Base-by-base conservation (phyloP, 2,888 invertebrate species). In the Eupithecia abbreviata region DNA sequence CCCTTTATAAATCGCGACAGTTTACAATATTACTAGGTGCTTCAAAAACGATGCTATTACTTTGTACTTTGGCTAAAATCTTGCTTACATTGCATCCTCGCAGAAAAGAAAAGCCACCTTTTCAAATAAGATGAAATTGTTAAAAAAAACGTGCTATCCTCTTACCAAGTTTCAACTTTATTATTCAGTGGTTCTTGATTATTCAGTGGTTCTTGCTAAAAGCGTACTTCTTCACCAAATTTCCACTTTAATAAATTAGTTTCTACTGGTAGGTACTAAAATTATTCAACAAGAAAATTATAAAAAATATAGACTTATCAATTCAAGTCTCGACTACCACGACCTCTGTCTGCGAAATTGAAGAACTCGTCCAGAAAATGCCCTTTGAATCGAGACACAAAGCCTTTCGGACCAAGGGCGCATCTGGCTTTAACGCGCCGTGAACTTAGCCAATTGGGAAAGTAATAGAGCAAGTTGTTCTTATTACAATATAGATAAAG, bases 391-490 rank as follows among this genome's bases (percentile, higher is more conserved):
- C 30, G 43, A 68, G 18, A 45, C 68, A 43, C 43, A 68, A 42
- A 42, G 45, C 45, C n/a, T 68, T 18, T 30, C 62, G 30, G 18
- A 66, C 42, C 42, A 42, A 66, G 7, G 47, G 12, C 45, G n/a
- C 69, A 49, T 45, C 69, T 69, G 69, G 69, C 2, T 47, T 18
- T 18, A 69, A 69, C 30, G 13, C 12, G 30, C 69, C 47, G 45
- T 68, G 45, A 68, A 68, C 67, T 68, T 45, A 43, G 42, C 45
- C 42, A 68, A 68, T 68, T 68, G 68, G n/a, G n/a, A 68, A 42
- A 10, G 15, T 42, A 66, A 62, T 12, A 62, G 62, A 41, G 42
- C 42, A 15, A 42, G 66, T 42, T 42, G 66, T 66, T 66, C 66
- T 62, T 66, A 15, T 66, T 66, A 42, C 66, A 15, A 66, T 66